phyloP scores from a whole-genome alignment of 2,888 invertebrate species.

The Prenolepis imparis region DNA sequence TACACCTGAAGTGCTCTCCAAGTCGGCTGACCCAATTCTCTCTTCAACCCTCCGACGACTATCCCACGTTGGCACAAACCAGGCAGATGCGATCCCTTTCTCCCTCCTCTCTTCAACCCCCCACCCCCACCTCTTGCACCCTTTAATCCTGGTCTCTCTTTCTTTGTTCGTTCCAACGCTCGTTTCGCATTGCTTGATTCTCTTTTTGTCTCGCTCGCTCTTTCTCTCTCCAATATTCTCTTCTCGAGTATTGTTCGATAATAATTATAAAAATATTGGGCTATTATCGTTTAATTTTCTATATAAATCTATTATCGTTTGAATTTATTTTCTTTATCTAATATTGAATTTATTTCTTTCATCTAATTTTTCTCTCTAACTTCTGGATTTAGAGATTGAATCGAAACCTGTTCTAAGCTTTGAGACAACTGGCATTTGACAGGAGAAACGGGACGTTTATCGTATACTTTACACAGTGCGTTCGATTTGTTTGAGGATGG shows the following conservation, averaged over 20 bases:
- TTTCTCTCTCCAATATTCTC: background rate
- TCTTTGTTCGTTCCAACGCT: background rate
- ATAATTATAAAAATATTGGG: background rate
- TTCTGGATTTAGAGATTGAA: background rate
- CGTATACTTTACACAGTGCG: background rate
- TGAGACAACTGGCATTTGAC: conserved; percentile 6
- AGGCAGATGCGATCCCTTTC: conserved; percentile 66
- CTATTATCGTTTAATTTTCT: background rate
- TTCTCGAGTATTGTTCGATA: conserved; percentile 2
- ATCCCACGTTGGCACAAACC: conserved; percentile 60
- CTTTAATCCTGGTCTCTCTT: background rate
- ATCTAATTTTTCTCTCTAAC: background rate
- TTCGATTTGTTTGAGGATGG: conserved; percentile 8
- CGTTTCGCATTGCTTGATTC: conserved; percentile 12
- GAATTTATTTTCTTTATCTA: too few relatives aligned
- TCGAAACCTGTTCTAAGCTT: conserved; percentile 5
- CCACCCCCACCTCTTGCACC: conserved; percentile 11
- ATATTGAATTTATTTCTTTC: background rate
- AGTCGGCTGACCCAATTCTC: conserved; percentile 83
- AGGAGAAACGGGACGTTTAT: background rate
- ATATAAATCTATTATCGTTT: background rate
- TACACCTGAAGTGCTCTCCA: conserved; percentile 82
- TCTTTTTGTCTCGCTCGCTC: background rate
- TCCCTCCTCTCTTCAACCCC: conserved; percentile 14
- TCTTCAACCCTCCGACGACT: conserved; percentile 60